Percentiles rank a stretch among this genome's conserved stretches.
phyloP scores from a whole-genome alignment of 2,888 invertebrate genomes.

The Xestobium rufovillosum region DNA sequence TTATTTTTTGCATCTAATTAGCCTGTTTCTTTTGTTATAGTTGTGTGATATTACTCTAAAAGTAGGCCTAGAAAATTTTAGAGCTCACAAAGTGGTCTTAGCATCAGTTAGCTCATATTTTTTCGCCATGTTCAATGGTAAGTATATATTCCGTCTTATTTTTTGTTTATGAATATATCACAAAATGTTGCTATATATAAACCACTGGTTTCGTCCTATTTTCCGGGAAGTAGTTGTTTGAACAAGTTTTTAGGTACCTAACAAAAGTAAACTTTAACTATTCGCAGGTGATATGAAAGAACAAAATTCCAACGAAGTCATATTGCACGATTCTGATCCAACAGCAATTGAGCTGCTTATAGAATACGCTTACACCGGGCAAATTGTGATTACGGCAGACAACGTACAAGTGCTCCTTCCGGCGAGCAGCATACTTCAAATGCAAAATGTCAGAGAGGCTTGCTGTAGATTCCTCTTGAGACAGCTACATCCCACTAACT shows the following conservation, averaged over 20 bases:
- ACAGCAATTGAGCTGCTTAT: constrained; percentile 59
- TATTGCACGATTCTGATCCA: constrained; percentile 52
- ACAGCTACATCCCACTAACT: constrained; percentile 69
- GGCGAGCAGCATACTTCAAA: constrained; percentile 66
- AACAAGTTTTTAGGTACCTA: too few relatives aligned
- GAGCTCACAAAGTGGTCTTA: constrained; percentile 65
- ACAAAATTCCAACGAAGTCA: constrained; percentile 48
- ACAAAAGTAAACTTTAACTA: too few relatives aligned
- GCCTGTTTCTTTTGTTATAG: constrained; percentile 44
- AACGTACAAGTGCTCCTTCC: constrained; percentile 52
- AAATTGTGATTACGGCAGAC: constrained; percentile 50
- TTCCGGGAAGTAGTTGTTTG: too few relatives aligned
- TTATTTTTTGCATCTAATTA: too few relatives aligned
- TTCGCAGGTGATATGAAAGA: constrained; percentile 52
- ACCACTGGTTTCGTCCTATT: too few relatives aligned
- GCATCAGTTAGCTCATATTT: constrained; percentile 71
- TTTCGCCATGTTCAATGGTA: constrained; percentile 66
- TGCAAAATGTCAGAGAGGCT: constrained; percentile 60
- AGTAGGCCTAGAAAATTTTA: constrained; percentile 58
- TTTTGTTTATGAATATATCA: too few relatives aligned
- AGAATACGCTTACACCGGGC: constrained; percentile 70
- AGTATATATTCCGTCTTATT: constrained; percentile 27
- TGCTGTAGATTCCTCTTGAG: constrained; percentile 68
- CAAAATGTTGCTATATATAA: too few relatives aligned
- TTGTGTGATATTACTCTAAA: constrained; percentile 61